These are phyloP conservation scores for Hyles euphorbiae DNA, from an alignment of 1,140 invertebrate species.

Conservation along the genomic window DNA sequence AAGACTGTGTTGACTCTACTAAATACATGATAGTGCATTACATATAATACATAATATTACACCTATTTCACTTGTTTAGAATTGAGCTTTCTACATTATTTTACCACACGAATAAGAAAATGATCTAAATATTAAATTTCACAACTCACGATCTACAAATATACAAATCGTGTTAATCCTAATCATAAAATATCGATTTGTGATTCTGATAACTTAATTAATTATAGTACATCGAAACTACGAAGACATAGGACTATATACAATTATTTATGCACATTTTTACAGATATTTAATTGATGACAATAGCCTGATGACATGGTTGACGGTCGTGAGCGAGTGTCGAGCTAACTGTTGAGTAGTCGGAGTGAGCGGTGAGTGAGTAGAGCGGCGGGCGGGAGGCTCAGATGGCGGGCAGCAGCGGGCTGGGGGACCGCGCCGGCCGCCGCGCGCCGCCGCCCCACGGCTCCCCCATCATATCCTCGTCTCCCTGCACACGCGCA, in stretches of 20 bases:
- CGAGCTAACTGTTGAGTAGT: no score
- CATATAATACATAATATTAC: slow-evolving; percentile 1
- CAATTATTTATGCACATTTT: neutral
- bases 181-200: slow-evolving; percentile 6
- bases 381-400: slow-evolving; percentile 4
- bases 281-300: neutral
- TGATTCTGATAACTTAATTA: slow-evolving; percentile 4
- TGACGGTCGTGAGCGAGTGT: no score
- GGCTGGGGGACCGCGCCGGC: slow-evolving; percentile 55
- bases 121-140: no score
- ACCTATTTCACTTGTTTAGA: slow-evolving; percentile 45
- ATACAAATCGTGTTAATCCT: no score
- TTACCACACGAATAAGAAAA: slow-evolving; percentile 10
- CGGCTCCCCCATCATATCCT: slow-evolving; percentile 70
- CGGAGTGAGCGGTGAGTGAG: no score
- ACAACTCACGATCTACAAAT: no score
- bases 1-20: neutral
- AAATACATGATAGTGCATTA: no score
- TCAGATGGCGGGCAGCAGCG: slow-evolving; percentile 59
- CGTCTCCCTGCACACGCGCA: slow-evolving; percentile 73
- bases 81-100: slow-evolving; percentile 44
- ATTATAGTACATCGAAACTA: slow-evolving; percentile 6
- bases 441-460: slow-evolving; percentile 58
- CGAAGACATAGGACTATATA: slow-evolving; percentile 11
- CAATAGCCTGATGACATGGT: neutral